Conservation (phyloP, 2,113 vertebrate genomes). For the Ciconia stormi region DNA sequence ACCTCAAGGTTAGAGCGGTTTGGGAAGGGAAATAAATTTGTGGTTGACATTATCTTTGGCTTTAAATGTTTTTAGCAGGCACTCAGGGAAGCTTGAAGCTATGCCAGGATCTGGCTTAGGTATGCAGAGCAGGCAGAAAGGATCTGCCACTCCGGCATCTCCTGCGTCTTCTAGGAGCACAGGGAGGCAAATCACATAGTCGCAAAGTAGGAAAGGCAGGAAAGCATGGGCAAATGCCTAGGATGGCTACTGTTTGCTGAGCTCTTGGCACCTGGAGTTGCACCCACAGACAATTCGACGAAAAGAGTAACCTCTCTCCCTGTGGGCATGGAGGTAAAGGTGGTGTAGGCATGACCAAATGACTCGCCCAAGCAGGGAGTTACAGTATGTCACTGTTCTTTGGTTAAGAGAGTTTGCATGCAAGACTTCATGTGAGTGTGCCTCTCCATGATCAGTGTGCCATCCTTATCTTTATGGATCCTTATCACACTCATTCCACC, state of each 20-base stretch:
- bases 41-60: not conserved
- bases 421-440: not conserved
- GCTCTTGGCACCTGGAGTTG: not conserved
- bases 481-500: not conserved
- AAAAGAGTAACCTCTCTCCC: not conserved
- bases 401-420: not conserved
- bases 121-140: not conserved
- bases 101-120: not conserved
- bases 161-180: not conserved
- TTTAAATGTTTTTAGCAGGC: not conserved
- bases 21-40: not conserved
- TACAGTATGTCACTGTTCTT: not conserved
- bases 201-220: not conserved
- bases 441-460: not conserved
- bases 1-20: not conserved
- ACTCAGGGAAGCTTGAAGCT: not conserved
- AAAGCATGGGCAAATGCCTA: not conserved
- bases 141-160: not conserved
- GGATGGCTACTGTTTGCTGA: not conserved
- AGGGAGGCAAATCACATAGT: not conserved
- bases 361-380: fast-evolving
- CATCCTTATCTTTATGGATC: not conserved
- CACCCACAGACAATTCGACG: not conserved
- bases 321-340: not conserved
- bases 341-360: fast-evolving